Evolutionary conservation across 64 coral and sea anemone genomes (phyloP).

Genomic region (Hydrozoanthus tunicans): DNA sequence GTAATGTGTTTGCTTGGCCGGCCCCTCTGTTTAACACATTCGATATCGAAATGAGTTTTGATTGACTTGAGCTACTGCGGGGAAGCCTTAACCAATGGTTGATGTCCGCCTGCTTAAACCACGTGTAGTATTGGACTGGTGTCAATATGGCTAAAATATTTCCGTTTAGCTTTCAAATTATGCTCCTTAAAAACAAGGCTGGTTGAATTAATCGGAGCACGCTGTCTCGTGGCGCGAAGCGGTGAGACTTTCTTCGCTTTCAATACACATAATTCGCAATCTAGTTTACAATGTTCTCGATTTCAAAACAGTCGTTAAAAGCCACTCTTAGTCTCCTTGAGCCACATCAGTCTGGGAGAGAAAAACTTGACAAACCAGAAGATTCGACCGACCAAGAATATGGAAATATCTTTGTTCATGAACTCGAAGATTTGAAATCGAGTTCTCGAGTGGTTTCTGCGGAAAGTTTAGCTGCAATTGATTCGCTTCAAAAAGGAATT

Average conservation of each 20-base stretch:
- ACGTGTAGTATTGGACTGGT: not conserved
- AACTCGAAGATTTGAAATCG: conserved; percentile 42
- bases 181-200: conserved; percentile 4
- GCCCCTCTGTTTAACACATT: too few relatives aligned
- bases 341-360: not conserved
- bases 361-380: not conserved
- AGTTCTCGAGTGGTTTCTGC: not conserved
- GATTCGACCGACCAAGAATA: conserved; percentile 41
- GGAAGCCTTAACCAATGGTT: too few relatives aligned
- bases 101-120: not conserved
- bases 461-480: conserved; percentile 13
- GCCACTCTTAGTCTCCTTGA: conserved; percentile 4
- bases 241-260: not conserved
- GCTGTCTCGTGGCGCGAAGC: not conserved
- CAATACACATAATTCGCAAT: not conserved
- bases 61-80: too few relatives aligned
- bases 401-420: conserved; percentile 15
- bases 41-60: too few relatives aligned
- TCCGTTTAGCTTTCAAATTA: conserved; percentile 4
- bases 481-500: conserved; percentile 41
- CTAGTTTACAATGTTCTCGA: not conserved
- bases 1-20: too few relatives aligned
- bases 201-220: not conserved
- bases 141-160: not conserved
- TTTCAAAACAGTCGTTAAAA: conserved; percentile 10